Conservation (phyloP, 30 jellyfish, hydroid and myxozoan genomes). For the Mastigias papua region DNA sequence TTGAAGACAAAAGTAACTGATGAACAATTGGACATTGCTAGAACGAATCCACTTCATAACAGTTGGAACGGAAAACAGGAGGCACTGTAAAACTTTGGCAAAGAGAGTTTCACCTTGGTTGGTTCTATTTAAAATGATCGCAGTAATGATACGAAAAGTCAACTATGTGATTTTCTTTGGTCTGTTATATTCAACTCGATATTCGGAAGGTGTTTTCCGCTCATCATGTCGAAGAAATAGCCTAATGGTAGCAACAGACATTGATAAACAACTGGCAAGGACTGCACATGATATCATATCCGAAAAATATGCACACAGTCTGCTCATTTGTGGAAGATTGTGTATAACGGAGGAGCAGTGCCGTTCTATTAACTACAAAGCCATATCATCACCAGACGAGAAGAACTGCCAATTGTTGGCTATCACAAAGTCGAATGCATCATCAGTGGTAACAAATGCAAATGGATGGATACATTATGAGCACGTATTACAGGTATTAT, state of each 20-base stretch:
- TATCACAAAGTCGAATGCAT: not conserved
- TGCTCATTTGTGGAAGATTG: conserved; percentile 14
- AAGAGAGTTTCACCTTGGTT: too few species aligned
- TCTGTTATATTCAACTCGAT: too few species aligned
- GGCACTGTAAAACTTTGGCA: too few species aligned
- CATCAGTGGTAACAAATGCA: not conserved
- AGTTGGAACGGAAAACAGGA: too few species aligned
- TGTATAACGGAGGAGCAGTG: conserved; percentile 11
- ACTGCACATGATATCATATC: conserved; percentile 7
- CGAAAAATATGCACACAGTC: not conserved
- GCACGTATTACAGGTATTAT: conserved; percentile 43
- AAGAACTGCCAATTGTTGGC: conserved; percentile 42
- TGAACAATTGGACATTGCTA: too few species aligned
- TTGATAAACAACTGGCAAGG: conserved; percentile 10
- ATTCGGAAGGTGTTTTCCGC: too few species aligned
- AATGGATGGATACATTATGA: conserved; percentile 56
- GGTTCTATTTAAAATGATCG: too few species aligned
- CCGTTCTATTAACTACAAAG: conserved; percentile 31
- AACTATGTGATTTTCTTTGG: too few species aligned
- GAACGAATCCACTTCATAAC: too few species aligned
- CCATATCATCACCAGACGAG: conserved; percentile 1
- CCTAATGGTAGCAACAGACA: conserved; percentile 43
- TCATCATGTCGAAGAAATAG: conserved; percentile 33
- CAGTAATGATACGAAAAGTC: too few species aligned
- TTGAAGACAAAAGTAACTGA: too few species aligned